Evolutionary conservation across 1,140 invertebrate species (phyloP), one percentile per base, ranked within the genome.

Genomic region (Papilio dardanus): DNA sequence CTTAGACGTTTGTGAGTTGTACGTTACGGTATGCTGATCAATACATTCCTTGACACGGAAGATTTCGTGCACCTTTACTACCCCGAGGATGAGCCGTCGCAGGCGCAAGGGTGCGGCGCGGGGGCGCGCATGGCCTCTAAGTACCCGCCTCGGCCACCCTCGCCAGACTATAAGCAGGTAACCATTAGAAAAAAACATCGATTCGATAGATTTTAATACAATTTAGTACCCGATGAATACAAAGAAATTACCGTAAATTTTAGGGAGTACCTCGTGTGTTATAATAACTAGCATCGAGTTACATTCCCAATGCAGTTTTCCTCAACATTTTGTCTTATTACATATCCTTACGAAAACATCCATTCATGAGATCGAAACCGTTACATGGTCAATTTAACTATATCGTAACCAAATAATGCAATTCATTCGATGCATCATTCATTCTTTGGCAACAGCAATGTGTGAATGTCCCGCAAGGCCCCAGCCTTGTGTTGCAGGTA

Each of bases 51-150:
- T 83, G 92, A 93, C 87, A 92, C 91, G 84, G 92, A 93, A 85
- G 92, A 93, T 85, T 93, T 93, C 87, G 92, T 93, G 86, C 91
- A 93, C 65, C 81, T 93, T 21, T 91, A 93, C 80, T 93, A 92
- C 74, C 84, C 88, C 21, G 92, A 93, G 83, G 92, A 93, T 91
- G 90, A 92, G 78, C 82, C 85, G 21, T 79, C 84, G 10, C 42
- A 46, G 42, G 79, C 85, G 50, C 90, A 92, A 81, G 89, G 90
- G 54, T 92, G 90, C 74, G 89, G 89, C 10, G 90, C 90, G 28
- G 91, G 91, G 37, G 92, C 90, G 30, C 85, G 92, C 46, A 85
- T 91, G 86, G 89, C 90, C 71, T 87, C 90, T 71, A 92, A 91
- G 81, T 92, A 90, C 74, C 85, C 90, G 3, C 79, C 85, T 14